Evolutionary conservation across 2,797 vertebrate species (phyloP).

Genomic region (Coilia nasus): DNA sequence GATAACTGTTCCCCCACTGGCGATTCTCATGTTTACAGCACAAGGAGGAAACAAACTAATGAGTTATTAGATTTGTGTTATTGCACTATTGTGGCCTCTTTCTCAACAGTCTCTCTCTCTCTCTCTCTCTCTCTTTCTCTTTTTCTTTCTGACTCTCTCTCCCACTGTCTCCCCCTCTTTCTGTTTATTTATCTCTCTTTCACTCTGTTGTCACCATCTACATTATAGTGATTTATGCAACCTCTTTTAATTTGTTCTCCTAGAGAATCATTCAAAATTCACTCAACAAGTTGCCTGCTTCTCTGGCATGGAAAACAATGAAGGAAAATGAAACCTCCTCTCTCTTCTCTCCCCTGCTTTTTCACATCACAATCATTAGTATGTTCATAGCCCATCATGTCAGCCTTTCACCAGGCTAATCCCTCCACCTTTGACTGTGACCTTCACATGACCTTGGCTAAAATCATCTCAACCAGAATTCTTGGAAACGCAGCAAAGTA

Average conservation of each 20-base stretch:
- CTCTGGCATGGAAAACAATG: not conserved
- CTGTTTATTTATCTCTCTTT: not conserved
- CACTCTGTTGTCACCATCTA: slow-evolving; percentile 27
- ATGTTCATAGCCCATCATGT: not conserved
- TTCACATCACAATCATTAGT: not conserved
- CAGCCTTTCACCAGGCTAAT: not conserved
- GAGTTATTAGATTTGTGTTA: slow-evolving; percentile 63
- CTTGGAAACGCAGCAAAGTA: too few relatives aligned
- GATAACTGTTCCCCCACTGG: slow-evolving; percentile 60
- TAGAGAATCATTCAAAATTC: slow-evolving; percentile 21
- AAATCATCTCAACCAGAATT: not conserved
- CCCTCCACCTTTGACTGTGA: not conserved
- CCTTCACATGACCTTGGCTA: not conserved
- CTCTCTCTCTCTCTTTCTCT: not conserved
- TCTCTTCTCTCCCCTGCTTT: not conserved
- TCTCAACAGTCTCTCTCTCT: slow-evolving; percentile 30
- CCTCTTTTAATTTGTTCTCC: slow-evolving; percentile 35
- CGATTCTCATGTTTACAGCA: slow-evolving; percentile 59
- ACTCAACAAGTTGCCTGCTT: not conserved
- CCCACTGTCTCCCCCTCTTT: slow-evolving; percentile 22
- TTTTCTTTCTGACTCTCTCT: not conserved
- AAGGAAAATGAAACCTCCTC: not conserved
- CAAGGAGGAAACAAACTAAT: slow-evolving; percentile 57
- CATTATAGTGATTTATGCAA: slow-evolving; percentile 51
- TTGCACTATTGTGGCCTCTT: slow-evolving; percentile 36